Evolutionary conservation across 2,888 invertebrate genomes (phyloP).

Genomic region (Eupithecia vulgata): DNA sequence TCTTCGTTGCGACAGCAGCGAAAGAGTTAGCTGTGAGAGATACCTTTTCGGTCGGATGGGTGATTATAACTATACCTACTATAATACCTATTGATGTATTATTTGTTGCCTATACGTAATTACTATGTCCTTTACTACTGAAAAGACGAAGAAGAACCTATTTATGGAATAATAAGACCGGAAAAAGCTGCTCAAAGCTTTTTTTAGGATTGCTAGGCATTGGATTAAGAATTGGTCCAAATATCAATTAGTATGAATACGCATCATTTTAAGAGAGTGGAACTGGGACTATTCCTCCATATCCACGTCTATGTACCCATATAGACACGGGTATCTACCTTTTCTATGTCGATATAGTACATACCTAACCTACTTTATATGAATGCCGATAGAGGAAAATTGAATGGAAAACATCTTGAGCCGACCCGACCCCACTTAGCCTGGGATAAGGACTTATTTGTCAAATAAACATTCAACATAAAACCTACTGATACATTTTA

Average conservation of each 20-base stretch:
- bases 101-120: no score
- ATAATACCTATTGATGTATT: no score
- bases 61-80: no score
- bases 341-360: not conserved
- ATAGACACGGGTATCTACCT: no score
- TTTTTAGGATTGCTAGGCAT: not conserved
- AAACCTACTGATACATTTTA: constrained; percentile 24
- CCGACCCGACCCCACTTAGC: constrained; percentile 17
- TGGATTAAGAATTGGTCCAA: not conserved
- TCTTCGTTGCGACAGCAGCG: no score
- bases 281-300: no score
- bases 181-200: not conserved
- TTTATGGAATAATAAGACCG: not conserved
- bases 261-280: no score
- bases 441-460: constrained; percentile 12
- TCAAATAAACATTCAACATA: constrained; percentile 7
- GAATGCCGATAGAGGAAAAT: constrained; percentile 7
- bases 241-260: not conserved
- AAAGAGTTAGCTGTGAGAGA: no score
- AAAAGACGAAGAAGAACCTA: not conserved
- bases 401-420: constrained; percentile 9
- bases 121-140: not conserved
- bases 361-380: not conserved
- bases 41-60: no score
- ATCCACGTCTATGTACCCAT: no score